Conservation (phyloP, 2,888 invertebrate species). For the Acronicta psi region DNA sequence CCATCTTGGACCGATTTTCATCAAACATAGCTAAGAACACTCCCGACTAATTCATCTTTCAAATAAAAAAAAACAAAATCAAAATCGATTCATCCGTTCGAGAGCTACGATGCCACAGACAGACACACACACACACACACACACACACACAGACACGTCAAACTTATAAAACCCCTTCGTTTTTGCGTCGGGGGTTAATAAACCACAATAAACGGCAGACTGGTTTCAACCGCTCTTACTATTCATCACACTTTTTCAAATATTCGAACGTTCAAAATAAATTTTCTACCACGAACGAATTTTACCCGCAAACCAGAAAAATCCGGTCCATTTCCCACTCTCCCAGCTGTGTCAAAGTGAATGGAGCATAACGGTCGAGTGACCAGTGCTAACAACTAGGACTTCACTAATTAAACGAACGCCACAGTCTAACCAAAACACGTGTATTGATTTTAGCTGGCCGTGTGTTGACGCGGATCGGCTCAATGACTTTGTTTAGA, state of each 20-base stretch:
- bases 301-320: constrained; percentile 2
- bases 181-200: no score
- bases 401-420: constrained; percentile 19
- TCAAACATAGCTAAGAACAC: no score
- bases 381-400: constrained; percentile 9
- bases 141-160: no score
- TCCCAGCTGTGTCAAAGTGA: background rate
- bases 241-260: background rate
- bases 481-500: constrained; percentile 24
- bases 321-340: constrained; percentile 4
- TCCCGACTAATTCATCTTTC: no score
- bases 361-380: constrained; percentile 15
- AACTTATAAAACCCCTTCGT: no score
- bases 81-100: no score
- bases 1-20: no score
- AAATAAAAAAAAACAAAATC: no score
- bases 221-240: background rate
- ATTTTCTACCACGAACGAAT: background rate
- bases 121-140: no score
- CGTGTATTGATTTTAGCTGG: constrained; percentile 50
- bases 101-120: no score
- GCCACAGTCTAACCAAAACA: constrained; percentile 25
- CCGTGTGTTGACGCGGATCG: constrained; percentile 26
- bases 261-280: background rate
- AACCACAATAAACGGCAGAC: no score